Percentiles rank a stretch among this genome's conserved stretches.
Evolutionary conservation across 2,888 invertebrate genomes (phyloP).

Genomic region (Harpagoxenus sublaevis): DNA sequence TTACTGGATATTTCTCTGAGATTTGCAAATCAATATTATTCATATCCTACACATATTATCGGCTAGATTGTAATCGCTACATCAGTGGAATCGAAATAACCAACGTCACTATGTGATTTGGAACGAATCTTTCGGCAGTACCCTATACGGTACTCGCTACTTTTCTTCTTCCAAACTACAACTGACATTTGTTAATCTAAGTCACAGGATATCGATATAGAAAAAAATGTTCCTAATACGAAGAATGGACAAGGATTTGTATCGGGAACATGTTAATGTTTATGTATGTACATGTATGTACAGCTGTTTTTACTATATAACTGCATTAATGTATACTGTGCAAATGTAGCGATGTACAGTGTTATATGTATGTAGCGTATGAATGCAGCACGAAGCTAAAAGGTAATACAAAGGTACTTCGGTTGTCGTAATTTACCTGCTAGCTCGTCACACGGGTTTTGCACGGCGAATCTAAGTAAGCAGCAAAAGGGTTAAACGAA

Average conservation of each 20-base stretch:
- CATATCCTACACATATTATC: slow-evolving; percentile 17
- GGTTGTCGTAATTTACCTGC: slow-evolving; percentile 64
- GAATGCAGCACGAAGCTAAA: slow-evolving; percentile 72
- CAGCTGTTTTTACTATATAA: slow-evolving; percentile 48
- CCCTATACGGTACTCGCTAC: neutral
- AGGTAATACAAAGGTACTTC: slow-evolving; percentile 49
- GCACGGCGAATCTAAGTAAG: slow-evolving; percentile 68
- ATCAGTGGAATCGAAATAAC: slow-evolving; percentile 35
- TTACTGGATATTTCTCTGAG: slow-evolving; percentile 8
- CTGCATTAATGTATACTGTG: slow-evolving; percentile 57
- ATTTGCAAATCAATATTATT: slow-evolving; percentile 29
- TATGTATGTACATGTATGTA: slow-evolving; percentile 29
- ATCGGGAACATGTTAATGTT: slow-evolving; percentile 5
- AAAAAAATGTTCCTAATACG: slow-evolving; percentile 22
- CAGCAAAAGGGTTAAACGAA: slow-evolving; percentile 74
- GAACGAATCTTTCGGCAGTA: neutral
- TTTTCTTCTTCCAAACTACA: slow-evolving; percentile 23
- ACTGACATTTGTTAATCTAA: slow-evolving; percentile 34
- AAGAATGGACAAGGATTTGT: slow-evolving; percentile 30
- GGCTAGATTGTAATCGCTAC: slow-evolving; percentile 56
- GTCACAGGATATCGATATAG: slow-evolving; percentile 36
- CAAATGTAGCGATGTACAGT: slow-evolving; percentile 65
- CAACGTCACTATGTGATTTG: slow-evolving; percentile 18
- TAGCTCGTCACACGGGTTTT: slow-evolving; percentile 55
- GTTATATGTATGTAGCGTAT: slow-evolving; percentile 67